Base-by-base conservation (phyloP, 2,797 vertebrate genomes). In the Eulemur albifrons region DNA sequence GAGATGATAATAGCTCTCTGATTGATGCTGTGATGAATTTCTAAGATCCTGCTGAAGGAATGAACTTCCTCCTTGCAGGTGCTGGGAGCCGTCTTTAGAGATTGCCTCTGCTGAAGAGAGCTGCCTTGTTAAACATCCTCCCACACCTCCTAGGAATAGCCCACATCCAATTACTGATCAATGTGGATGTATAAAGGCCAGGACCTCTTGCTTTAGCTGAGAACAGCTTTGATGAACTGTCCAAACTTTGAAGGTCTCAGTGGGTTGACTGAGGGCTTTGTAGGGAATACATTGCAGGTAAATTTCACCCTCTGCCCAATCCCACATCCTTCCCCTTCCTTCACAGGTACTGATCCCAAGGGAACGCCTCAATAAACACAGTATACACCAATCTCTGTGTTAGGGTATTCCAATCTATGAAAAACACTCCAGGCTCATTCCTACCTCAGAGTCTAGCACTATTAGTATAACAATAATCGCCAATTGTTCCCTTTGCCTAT, bases 311-410 rank as follows among this genome's bases (percentile, higher is more conserved):
- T 87, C 7, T 87, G 35, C 17, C 52, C 65, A 73, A 14, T 69
- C 20, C n/a, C 35, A 88, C 25, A 50, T 45, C 27, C 9, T 77
- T 70, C 8, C 27, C 27, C 30, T 80, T 88, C 54, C 18, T 92
- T 95, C 54, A 63, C 4, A 75, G 80, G 7, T 59, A 4, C 79
- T 75, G 30, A 73, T 57, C 7, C 70, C 27, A 93, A 67, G 27
- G 92, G 5, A 97, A 93, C 17, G 52, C 50, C 73, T 82, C 86
- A 63, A 57, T 85, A 77, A 90, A 67, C 59, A 45, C 80, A 27
- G 40, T 73, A 35, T 12, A 40, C 23, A 81, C 5, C 27, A n/a
- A 52, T 92, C 25, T 76, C 65, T 12, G 54, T 81, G 35, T 90
- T 52, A 77, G 7, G 54, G 48, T 6, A 57, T 54, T 18, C 7